These are phyloP conservation scores for Phylloscopus collybita DNA, from an alignment of 2,797 vertebrate species.

Conservation along the genomic window DNA sequence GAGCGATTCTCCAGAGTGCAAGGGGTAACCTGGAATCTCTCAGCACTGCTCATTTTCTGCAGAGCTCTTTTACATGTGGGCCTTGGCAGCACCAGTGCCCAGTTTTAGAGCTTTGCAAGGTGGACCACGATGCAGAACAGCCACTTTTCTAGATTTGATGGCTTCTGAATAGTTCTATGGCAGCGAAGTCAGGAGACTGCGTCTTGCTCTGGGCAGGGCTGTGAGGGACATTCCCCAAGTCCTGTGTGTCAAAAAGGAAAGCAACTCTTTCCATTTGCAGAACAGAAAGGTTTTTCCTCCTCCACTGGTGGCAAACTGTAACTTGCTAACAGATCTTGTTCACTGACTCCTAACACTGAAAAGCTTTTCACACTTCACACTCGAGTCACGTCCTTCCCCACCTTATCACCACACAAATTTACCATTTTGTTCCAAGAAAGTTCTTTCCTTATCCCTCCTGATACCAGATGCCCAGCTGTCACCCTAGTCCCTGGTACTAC, in stretches of 20 bases:
- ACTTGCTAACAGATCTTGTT: neutral
- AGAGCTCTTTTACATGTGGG: neutral
- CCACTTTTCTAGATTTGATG: neutral
- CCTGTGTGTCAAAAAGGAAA: neutral
- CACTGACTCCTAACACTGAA: neutral
- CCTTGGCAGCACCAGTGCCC: neutral
- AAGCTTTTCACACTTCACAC: neutral
- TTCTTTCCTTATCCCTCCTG: neutral
- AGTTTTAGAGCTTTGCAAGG: neutral
- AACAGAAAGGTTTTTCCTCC: neutral
- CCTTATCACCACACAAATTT: neutral
- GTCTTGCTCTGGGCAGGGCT: neutral
- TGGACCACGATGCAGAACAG: neutral
- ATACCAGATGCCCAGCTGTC: neutral
- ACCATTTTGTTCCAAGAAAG: neutral
- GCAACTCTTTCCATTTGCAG: neutral
- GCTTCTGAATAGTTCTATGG: neutral
- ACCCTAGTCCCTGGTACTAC: neutral
- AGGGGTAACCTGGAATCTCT: neutral
- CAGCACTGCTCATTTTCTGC: neutral
- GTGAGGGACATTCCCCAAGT: neutral
- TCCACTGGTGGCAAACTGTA: neutral
- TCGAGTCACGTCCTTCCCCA: rapidly evolving
- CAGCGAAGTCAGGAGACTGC: neutral
- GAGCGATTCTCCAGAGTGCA: neutral